Conservation (phyloP, 2,888 invertebrate species). For the Malacosoma neustria region DNA sequence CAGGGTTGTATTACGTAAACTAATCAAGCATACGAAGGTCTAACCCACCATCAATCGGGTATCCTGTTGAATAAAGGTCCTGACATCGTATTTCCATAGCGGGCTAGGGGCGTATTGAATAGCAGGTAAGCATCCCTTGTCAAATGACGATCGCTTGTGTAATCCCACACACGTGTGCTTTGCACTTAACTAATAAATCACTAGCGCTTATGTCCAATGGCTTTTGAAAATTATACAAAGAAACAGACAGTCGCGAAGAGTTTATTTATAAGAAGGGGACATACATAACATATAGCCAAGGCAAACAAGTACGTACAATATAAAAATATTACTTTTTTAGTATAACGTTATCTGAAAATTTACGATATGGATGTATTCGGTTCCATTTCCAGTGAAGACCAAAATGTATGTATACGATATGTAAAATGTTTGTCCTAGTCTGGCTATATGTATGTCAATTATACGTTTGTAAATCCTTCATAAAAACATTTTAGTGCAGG, state of each 20-base stretch:
- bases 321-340: too few species aligned
- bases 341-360: too few species aligned
- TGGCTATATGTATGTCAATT: too few species aligned
- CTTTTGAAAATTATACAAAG: constrained; percentile 7
- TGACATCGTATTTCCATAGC: constrained; percentile 36
- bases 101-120: constrained; percentile 33
- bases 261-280: background rate
- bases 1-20: constrained; percentile 21
- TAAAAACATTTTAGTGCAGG: too few species aligned
- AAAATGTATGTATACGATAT: too few species aligned
- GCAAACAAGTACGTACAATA: too few species aligned
- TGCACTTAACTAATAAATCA: constrained; percentile 45
- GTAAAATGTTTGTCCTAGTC: too few species aligned
- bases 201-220: constrained; percentile 29
- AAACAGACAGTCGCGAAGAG: background rate
- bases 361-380: too few species aligned
- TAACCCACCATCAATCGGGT: constrained; percentile 39
- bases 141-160: constrained; percentile 33
- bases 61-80: constrained; percentile 49
- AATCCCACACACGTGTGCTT: constrained; percentile 47
- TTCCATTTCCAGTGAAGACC: too few species aligned
- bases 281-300: too few species aligned
- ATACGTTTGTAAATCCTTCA: too few species aligned
- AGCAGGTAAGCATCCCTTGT: constrained; percentile 62
- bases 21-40: constrained; percentile 40